Conservation (phyloP, 2,113 vertebrate genomes). For the Menura novaehollandiae region DNA sequence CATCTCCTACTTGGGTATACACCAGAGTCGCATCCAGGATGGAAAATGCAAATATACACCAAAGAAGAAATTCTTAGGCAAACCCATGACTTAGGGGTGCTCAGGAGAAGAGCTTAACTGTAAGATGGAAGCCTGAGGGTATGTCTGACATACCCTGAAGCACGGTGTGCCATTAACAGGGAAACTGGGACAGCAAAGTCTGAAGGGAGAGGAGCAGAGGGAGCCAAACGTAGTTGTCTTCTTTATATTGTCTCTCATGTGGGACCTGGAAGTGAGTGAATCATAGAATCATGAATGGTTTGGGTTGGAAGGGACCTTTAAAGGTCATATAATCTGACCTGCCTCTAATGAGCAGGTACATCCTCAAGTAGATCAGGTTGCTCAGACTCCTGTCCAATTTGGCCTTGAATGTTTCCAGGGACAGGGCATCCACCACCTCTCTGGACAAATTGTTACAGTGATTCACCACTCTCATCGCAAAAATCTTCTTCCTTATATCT, state of each 20-base stretch:
- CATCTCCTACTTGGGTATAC: not conserved
- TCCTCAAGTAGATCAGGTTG: not conserved
- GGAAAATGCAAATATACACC: not conserved
- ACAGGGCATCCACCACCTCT: not conserved
- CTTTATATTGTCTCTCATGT: fast-evolving
- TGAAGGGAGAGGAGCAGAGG: not conserved
- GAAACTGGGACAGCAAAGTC: not conserved
- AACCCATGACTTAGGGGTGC: fast-evolving
- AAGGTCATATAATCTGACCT: not conserved
- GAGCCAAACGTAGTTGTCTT: not conserved
- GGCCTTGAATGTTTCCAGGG: not conserved
- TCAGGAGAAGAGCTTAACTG: not conserved
- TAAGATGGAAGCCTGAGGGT: not conserved
- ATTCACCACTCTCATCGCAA: not conserved
- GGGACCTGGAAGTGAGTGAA: not conserved
- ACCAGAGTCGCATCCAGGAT: not conserved
- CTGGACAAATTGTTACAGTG: not conserved
- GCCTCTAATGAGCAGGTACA: not conserved
- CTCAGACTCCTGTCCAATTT: too few relatives aligned
- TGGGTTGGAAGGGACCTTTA: not conserved
- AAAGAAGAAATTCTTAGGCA: not conserved
- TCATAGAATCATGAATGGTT: not conserved
- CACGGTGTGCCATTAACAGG: fast-evolving
- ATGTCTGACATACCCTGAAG: not conserved
- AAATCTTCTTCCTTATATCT: not conserved